Percentiles rank a stretch among this genome's conserved stretches.
Conservation (phyloP, 2,797 vertebrate species). For the Podarcis lilfordi region DNA sequence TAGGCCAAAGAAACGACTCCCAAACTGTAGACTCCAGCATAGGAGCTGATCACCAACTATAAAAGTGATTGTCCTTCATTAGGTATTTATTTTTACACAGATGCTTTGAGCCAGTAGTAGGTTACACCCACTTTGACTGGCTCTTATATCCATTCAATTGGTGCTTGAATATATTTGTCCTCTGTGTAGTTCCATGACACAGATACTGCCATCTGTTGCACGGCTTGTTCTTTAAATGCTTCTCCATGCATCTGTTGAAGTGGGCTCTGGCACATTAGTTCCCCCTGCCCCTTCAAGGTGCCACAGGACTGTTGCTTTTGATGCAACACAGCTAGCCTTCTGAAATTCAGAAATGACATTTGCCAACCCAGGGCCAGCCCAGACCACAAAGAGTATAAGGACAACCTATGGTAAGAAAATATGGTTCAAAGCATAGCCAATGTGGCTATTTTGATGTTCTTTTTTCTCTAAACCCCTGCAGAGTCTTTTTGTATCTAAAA, state of each 20-base stretch:
- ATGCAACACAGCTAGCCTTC: neutral
- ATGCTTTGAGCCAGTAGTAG: neutral
- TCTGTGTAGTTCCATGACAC: neutral
- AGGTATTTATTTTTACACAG: no score
- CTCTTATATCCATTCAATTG: no score
- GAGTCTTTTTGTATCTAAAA: neutral
- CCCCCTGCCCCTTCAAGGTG: no score
- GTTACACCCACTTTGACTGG: neutral
- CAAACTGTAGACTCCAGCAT: no score
- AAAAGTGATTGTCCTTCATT: no score
- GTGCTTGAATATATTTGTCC: no score
- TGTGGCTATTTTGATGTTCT: neutral
- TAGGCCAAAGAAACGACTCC: no score
- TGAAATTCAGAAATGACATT: neutral
- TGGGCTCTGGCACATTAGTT: no score
- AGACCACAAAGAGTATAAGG: neutral
- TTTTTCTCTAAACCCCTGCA: neutral
- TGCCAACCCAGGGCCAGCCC: conserved; percentile 4
- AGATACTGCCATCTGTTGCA: neutral
- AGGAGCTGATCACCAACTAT: no score
- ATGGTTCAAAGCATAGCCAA: neutral
- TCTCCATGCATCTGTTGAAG: no score
- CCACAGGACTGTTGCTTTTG: no score
- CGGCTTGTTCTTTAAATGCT: neutral
- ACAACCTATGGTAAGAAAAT: neutral